phyloP scores from a whole-genome alignment of 2,113 vertebrate species.

The Psittacula cyanocephala region DNA sequence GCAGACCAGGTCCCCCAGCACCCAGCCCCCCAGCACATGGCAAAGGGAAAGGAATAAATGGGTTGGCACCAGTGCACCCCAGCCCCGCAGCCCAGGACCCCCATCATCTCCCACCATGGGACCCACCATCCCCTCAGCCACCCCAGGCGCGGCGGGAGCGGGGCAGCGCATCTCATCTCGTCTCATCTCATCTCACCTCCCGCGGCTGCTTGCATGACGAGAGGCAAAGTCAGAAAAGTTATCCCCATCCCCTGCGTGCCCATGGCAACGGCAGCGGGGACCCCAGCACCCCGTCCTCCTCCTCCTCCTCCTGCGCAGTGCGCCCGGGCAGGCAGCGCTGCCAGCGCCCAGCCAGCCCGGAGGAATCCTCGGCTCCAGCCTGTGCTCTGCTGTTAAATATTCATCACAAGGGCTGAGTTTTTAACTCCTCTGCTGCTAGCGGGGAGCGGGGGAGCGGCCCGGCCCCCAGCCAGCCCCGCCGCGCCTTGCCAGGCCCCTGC shows the following conservation, averaged over 20 bases:
- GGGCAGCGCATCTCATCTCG: neutral
- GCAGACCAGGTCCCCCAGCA: neutral
- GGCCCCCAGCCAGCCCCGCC: constrained; percentile 24
- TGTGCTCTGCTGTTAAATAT: constrained; percentile 67
- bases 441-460: neutral
- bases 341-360: constrained; percentile 29
- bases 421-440: constrained; percentile 70
- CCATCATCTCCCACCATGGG: neutral
- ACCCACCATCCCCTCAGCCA: neutral
- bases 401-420: constrained; percentile 67
- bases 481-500: neutral
- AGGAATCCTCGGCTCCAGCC: constrained; percentile 54
- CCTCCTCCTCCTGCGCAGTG: constrained; percentile 27
- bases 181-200: constrained; percentile 49
- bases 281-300: neutral
- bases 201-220: constrained; percentile 32
- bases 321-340: constrained; percentile 11
- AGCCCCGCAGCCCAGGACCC: fast-evolving
- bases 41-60: neutral
- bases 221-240: constrained; percentile 57
- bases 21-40: fast-evolving
- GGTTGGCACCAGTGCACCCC: neutral
- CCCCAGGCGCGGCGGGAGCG: neutral
- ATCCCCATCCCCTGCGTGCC: neutral
- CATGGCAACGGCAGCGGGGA: neutral